phyloP scores from a whole-genome alignment of 2,113 vertebrate genomes.

The Pelobates fuscus region DNA sequence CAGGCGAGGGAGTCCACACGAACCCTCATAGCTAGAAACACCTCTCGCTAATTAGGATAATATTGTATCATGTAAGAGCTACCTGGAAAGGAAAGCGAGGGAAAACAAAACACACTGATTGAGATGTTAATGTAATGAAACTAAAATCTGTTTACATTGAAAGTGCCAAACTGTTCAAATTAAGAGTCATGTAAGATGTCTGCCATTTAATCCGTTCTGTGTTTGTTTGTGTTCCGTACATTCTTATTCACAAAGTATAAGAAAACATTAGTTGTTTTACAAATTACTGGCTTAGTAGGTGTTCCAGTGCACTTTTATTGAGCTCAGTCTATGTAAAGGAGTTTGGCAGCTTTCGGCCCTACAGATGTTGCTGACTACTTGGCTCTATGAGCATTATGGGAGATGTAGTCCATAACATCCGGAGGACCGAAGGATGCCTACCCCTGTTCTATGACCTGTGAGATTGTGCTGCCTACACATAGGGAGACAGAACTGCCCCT shows the following conservation, averaged over 20 bases:
- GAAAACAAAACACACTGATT: slow-evolving; percentile 14
- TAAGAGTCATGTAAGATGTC: not conserved
- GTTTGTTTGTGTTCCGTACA: not conserved
- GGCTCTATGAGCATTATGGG: too few relatives aligned
- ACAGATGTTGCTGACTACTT: too few relatives aligned
- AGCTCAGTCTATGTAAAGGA: too few relatives aligned
- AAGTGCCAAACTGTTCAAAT: not conserved
- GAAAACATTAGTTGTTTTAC: not conserved
- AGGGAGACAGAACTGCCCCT: too few relatives aligned
- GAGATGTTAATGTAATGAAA: slow-evolving; percentile 18
- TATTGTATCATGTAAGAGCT: slow-evolving; percentile 18
- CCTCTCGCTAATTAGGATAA: slow-evolving; percentile 40
- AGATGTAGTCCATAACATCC: too few relatives aligned
- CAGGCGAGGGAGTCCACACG: slow-evolving; percentile 30
- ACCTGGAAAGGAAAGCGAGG: not conserved
- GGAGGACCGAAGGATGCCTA: too few relatives aligned
- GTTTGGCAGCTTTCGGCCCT: too few relatives aligned
- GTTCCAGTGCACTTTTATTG: not conserved
- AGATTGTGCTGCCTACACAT: too few relatives aligned
- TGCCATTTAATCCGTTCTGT: not conserved
- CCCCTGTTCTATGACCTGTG: too few relatives aligned
- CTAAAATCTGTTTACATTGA: not conserved
- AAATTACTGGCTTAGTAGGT: not conserved
- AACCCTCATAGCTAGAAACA: slow-evolving; percentile 36
- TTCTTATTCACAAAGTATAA: not conserved